phyloP scores from a whole-genome alignment of 2,888 invertebrate species.

The Scaptomyza flava region DNA sequence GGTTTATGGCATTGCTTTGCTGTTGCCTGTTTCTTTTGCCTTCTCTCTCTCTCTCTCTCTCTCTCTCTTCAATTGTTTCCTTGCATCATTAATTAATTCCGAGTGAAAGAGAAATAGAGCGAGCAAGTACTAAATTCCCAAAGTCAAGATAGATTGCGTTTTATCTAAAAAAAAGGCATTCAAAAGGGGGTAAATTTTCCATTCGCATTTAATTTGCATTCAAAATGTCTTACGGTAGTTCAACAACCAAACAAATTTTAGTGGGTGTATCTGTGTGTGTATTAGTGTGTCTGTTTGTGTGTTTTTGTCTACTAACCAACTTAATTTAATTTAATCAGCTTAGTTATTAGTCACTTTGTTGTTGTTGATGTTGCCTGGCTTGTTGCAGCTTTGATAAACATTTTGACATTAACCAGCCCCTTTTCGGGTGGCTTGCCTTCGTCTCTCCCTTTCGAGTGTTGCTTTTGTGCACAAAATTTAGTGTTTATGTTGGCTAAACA shows the following conservation, averaged over 20 bases:
- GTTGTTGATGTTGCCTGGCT: conserved; percentile 2
- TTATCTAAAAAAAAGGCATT: conserved; percentile 42
- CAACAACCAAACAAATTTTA: conserved; percentile 1
- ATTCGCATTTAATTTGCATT: conserved; percentile 42
- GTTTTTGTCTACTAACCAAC: conserved; percentile 23
- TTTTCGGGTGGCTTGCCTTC: background rate
- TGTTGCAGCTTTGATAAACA: conserved; percentile 18
- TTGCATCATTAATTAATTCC: conserved; percentile 62
- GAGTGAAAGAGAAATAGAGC: background rate
- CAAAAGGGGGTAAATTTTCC: background rate
- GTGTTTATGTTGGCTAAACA: background rate
- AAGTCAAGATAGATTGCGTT: conserved; percentile 37
- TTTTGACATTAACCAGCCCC: conserved; percentile 13
- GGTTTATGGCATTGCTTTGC: conserved; percentile 4
- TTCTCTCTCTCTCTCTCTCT: background rate
- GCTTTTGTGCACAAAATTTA: conserved; percentile 3
- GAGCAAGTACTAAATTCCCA: conserved; percentile 8
- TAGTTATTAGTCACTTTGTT: conserved; percentile 42
- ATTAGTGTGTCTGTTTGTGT: conserved; percentile 7
- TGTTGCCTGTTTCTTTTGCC: background rate
- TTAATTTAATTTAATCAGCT: conserved; percentile 55
- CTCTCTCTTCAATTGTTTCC: conserved; percentile 40
- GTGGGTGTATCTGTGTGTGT: background rate
- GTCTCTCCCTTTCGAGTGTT: background rate
- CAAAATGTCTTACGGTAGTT: conserved; percentile 28